Evolutionary conservation across 2,888 invertebrate genomes (phyloP).

Genomic region (Melanotus villosus): DNA sequence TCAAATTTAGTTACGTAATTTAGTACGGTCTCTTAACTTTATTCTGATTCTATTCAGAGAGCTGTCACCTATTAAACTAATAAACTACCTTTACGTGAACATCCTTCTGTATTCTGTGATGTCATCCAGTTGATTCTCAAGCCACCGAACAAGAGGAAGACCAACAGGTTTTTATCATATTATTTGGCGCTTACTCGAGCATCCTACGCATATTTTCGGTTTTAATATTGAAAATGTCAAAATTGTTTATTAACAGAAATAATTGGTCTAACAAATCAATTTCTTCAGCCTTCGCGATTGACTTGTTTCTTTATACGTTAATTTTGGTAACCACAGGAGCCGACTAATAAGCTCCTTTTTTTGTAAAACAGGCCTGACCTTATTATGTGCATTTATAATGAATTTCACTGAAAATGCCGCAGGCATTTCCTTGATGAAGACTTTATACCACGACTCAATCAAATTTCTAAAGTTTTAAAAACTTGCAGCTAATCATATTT

Average conservation of each 20-base stretch:
- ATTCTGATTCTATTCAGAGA: constrained; percentile 15
- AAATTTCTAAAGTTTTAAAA: too few species aligned
- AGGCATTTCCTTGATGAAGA: too few species aligned
- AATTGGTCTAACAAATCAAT: constrained; percentile 14
- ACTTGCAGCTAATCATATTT: too few species aligned
- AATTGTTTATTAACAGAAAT: not conserved
- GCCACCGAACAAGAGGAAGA: not conserved
- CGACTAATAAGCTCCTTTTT: too few species aligned
- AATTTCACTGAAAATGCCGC: too few species aligned
- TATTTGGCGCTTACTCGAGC: not conserved
- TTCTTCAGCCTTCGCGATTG: not conserved
- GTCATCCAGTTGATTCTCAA: constrained; percentile 4
- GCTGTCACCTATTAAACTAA: constrained; percentile 34
- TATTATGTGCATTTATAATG: too few species aligned
- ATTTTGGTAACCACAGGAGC: too few species aligned
- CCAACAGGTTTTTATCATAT: constrained; percentile 12
- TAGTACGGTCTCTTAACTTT: not conserved
- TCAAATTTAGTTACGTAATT: constrained; percentile 15
- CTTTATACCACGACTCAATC: too few species aligned
- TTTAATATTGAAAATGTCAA: not conserved
- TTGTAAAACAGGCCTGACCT: too few species aligned
- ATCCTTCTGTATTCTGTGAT: constrained; percentile 19
- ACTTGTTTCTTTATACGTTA: too few species aligned
- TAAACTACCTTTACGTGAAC: constrained; percentile 25
- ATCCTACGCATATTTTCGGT: not conserved